Conservation (phyloP, 2,888 invertebrate genomes). For the Sicus ferrugineus region DNA sequence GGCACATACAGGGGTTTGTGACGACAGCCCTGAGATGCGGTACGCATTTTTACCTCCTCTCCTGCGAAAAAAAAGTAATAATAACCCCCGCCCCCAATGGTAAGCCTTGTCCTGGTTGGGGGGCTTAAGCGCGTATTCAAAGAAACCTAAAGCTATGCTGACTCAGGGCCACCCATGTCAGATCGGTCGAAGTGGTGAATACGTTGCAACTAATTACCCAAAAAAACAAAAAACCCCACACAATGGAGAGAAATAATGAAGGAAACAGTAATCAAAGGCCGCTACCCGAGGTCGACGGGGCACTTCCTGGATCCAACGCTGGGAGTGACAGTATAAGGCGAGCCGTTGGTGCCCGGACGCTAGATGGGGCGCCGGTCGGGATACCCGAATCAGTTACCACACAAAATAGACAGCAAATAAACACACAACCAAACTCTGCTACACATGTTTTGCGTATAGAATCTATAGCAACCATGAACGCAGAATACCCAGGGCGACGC, state of each 20-base stretch:
- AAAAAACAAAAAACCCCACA: background rate
- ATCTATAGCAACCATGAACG: background rate
- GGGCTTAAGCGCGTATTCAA: background rate
- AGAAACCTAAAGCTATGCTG: too few species aligned
- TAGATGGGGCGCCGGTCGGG: constrained; percentile 7
- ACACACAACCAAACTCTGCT: background rate
- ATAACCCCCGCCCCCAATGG: background rate
- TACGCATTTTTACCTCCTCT: too few species aligned
- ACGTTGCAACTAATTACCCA: background rate
- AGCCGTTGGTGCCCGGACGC: background rate
- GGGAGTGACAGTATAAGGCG: background rate
- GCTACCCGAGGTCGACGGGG: constrained; percentile 1
- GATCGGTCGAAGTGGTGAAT: background rate
- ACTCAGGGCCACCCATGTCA: too few species aligned
- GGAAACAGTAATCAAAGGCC: background rate
- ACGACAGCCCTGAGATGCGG: too few species aligned
- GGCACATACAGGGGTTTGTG: too few species aligned
- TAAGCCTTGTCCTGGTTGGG: constrained; percentile 2
- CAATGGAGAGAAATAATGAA: too few species aligned
- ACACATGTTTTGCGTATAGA: background rate
- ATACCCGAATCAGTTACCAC: background rate
- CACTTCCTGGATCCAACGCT: background rate
- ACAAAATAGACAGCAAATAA: background rate
- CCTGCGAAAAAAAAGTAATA: too few species aligned
- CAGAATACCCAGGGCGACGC: background rate